Conservation (phyloP, 2,888 invertebrate species). For the Lamellibrachia columna region DNA sequence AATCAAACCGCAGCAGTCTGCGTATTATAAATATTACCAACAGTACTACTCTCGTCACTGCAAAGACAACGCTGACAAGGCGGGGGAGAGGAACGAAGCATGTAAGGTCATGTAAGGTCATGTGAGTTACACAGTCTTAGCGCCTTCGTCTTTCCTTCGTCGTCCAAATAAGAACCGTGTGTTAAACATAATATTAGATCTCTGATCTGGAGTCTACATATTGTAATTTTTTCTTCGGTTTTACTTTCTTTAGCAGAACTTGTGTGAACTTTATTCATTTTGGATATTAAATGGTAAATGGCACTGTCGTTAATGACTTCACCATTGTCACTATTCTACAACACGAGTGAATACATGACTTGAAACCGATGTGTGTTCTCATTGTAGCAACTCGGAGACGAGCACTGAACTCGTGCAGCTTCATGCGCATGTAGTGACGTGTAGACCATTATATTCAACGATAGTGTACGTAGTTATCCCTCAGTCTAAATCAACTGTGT, state of each 20-base stretch:
- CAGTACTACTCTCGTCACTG: neutral
- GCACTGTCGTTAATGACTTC: neutral
- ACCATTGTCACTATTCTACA: neutral
- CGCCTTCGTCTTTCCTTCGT: neutral
- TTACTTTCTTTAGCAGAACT: neutral
- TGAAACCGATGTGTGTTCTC: conserved; percentile 8
- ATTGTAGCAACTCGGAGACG: neutral
- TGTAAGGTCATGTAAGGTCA: neutral
- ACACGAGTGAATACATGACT: neutral
- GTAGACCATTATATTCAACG: neutral
- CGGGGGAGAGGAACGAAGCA: neutral
- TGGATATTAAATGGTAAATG: no score
- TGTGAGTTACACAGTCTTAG: neutral
- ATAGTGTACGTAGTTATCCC: no score
- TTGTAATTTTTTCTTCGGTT: conserved; percentile 5
- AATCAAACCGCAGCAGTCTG: neutral
- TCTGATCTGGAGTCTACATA: neutral
- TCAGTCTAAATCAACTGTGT: no score
- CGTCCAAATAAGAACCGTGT: neutral
- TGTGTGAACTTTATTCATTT: neutral
- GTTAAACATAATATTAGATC: neutral
- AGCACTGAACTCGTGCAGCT: neutral
- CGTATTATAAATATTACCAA: neutral
- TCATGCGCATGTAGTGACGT: neutral
- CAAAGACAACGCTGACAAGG: neutral